Evolutionary conservation across 2,888 invertebrate genomes (phyloP), one percentile per base, ranked within the genome.

Genomic region (Entomobrya proxima): DNA sequence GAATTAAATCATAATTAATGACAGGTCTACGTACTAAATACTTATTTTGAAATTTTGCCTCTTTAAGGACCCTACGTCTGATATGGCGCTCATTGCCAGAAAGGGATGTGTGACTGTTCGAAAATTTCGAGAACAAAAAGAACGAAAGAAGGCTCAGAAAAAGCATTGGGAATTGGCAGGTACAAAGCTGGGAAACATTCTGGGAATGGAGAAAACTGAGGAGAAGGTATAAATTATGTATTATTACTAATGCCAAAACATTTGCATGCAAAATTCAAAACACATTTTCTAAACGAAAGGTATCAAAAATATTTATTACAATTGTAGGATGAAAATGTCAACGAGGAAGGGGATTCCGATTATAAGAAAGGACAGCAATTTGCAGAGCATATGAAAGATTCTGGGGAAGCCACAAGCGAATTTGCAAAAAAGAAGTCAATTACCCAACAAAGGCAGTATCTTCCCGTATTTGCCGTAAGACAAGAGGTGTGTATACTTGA

Each of bases 91-190:
- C 67, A 96, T 98, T 77, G 96, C 99, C 0, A 94, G 98, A 3
- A 99, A 98, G 92, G 99, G 99, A 0, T 97, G 97, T 0, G 95
- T 95, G 1, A 93, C 97, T 4, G 99, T 99, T 0, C 94, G 97
- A 87, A 95, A 95, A 0, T 97, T 96, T 92, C 94, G 99, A 77
- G 99, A 99, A 91, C 97, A 98, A 91, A 98, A 98, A 91, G 99
- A 99, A 91, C 93, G 98, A n/a, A 94, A 95, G 80, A 98, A 97
- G 91, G 98, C 98, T 0, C 99, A 99, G 92, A 98, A 98, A 92
- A 99, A 99, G 91, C 98, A 99, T 91, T 99, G 99, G 99, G 98
- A 99, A 92, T 92, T 99, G 85, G 97, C 98, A 72, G 99, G 99
- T 52, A 99, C 98, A 1, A 96, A 96, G 90, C 94, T 98, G 86